Conservation (phyloP, 1,140 invertebrate species). For the Papilio glaucus region DNA sequence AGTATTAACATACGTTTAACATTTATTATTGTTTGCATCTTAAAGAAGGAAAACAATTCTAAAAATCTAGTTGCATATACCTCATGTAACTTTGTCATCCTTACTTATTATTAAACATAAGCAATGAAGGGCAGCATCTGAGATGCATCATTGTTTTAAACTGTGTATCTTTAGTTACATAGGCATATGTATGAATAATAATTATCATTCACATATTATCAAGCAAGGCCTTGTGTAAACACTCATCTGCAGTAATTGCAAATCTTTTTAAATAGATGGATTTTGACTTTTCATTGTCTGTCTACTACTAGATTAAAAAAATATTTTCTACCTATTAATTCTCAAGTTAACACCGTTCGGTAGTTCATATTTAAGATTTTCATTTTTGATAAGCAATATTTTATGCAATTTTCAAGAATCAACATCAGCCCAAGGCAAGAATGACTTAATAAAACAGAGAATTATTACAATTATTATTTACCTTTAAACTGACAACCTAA, state of each 20-base stretch:
- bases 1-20: too few relatives aligned
- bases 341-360: too few relatives aligned
- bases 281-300: not conserved
- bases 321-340: not conserved
- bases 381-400: too few relatives aligned
- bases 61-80: not conserved
- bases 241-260: not conserved
- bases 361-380: too few relatives aligned
- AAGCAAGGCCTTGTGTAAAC: not conserved
- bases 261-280: not conserved
- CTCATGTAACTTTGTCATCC: not conserved
- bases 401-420: too few relatives aligned
- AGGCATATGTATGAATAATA: not conserved
- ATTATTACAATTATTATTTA: too few relatives aligned
- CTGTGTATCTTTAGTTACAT: not conserved
- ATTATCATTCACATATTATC: constrained; percentile 8
- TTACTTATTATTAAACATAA: not conserved
- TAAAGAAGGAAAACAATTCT: too few relatives aligned
- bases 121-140: not conserved
- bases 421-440: too few relatives aligned
- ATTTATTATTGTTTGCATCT: too few relatives aligned
- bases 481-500: too few relatives aligned
- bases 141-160: not conserved
- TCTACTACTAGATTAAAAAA: not conserved
- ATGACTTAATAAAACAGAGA: too few relatives aligned